A percentile compares a stretch with the other conserved stretches of the same genome.
These are phyloP conservation scores for Rhopalosiphum maidis DNA, from an alignment of 1,140 invertebrate species.

Conservation along the genomic window DNA sequence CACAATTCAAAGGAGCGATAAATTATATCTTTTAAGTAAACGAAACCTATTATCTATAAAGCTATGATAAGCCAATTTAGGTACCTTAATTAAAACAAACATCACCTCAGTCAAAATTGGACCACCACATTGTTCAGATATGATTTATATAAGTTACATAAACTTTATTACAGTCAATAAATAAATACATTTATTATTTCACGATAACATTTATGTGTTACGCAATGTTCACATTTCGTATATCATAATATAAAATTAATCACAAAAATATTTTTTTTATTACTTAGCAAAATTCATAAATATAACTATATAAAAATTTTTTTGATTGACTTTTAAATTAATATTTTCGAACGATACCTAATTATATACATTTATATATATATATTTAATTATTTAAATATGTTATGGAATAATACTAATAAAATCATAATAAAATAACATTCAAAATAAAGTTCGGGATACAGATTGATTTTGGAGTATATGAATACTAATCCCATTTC, in stretches of 20 bases:
- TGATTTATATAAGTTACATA: background rate
- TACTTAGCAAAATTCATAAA: background rate
- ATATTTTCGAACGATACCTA: too few species aligned
- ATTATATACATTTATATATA: too few species aligned
- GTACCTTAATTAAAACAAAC: background rate
- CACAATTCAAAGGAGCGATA: background rate
- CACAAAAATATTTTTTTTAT: background rate
- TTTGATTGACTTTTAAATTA: too few species aligned
- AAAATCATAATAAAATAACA: background rate
- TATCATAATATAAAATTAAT: background rate
- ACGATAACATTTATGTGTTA: background rate
- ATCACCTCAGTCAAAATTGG: background rate
- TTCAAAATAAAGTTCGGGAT: background rate
- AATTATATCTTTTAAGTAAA: background rate
- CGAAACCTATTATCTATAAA: background rate
- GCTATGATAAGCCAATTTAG: background rate
- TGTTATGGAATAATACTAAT: background rate
- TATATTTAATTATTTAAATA: background rate
- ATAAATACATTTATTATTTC: background rate
- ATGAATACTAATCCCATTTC: too few species aligned
- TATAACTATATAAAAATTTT: background rate
- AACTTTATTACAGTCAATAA: background rate
- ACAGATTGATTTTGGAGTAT: background rate
- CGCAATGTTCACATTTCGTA: background rate
- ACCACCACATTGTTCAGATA: background rate